Percentiles rank a stretch among this genome's conserved stretches.
Conservation (phyloP, 2,113 vertebrate genomes). For the Vimba vimba region DNA sequence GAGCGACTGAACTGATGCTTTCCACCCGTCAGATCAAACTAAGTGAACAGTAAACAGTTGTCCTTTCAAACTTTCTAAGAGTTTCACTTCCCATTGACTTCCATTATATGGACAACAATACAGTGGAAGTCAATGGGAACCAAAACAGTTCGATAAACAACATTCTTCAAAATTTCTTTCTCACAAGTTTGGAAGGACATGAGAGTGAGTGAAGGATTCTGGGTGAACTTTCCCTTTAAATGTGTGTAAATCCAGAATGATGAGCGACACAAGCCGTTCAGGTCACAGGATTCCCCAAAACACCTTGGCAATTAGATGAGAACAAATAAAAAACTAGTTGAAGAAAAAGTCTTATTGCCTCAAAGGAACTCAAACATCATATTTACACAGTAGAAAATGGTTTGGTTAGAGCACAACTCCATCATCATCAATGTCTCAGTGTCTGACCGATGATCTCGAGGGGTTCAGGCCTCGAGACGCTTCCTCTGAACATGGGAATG, state of each 20-base stretch:
- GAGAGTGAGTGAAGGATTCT: too few species aligned
- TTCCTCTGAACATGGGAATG: neutral
- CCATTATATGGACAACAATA: too few species aligned
- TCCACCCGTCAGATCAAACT: too few species aligned
- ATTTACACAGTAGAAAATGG: constrained; percentile 70
- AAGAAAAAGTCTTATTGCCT: constrained; percentile 70
- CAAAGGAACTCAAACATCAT: constrained; percentile 62
- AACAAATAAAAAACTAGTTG: constrained; percentile 49
- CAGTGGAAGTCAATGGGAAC: too few species aligned
- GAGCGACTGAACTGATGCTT: too few species aligned
- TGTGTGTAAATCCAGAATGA: neutral
- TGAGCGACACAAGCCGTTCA: neutral
- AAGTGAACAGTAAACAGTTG: too few species aligned
- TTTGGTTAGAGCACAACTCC: constrained; percentile 54
- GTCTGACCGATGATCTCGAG: too few species aligned
- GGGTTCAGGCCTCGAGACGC: neutral
- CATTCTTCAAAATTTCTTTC: too few species aligned
- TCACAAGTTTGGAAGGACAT: too few species aligned
- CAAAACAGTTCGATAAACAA: too few species aligned
- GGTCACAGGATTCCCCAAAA: constrained; percentile 65
- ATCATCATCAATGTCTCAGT: neutral
- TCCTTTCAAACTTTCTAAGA: too few species aligned
- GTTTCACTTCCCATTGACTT: too few species aligned
- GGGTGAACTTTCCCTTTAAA: neutral
- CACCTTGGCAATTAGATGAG: constrained; percentile 65